Conservation (phyloP, 2,113 vertebrate genomes). For the Gobius niger region DNA sequence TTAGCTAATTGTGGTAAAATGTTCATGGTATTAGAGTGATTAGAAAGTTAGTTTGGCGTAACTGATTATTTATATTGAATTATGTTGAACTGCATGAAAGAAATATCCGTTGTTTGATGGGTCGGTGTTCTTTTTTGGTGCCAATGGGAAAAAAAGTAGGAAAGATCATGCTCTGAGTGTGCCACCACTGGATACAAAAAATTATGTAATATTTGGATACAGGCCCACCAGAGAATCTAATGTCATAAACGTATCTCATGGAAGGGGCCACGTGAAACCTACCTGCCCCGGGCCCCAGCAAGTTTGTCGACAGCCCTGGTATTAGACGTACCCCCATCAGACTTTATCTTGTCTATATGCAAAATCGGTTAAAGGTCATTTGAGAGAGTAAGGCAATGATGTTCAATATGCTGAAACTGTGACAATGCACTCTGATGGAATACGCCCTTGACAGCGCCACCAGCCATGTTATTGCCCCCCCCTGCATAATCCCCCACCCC, state of each 20-base stretch:
- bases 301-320: too few relatives aligned
- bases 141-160: too few relatives aligned
- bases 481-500: not conserved
- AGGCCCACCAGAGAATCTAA: too few relatives aligned
- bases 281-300: too few relatives aligned
- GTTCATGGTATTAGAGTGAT: not conserved
- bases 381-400: not conserved
- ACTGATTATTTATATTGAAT: not conserved
- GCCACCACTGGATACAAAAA: too few relatives aligned
- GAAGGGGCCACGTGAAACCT: too few relatives aligned
- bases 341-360: not conserved
- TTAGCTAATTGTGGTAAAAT: not conserved
- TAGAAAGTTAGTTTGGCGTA: not conserved
- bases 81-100: not conserved
- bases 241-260: too few relatives aligned
- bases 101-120: not conserved
- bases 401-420: not conserved
- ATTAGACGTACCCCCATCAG: too few relatives aligned
- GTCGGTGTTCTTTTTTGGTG: too few relatives aligned
- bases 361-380: not conserved
- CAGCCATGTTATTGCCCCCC: not conserved
- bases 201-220: too few relatives aligned
- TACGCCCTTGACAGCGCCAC: constrained; percentile 1
- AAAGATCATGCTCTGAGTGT: too few relatives aligned
- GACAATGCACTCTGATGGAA: not conserved